Conservation (phyloP, 2,113 vertebrate genomes). For the Solea solea region DNA sequence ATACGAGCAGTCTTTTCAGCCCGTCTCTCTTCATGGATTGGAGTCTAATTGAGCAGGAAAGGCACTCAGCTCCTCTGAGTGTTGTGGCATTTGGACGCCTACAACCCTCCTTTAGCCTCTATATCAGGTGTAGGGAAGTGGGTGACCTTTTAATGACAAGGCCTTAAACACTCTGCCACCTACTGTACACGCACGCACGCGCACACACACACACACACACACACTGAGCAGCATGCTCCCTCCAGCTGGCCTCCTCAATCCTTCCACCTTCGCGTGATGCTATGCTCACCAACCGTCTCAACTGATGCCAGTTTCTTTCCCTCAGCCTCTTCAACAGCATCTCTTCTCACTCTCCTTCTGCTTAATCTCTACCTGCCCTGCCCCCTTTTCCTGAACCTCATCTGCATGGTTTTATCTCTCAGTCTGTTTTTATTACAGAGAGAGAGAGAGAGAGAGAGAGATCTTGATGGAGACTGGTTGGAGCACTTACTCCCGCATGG, state of each 20-base stretch:
- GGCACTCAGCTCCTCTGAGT: slow-evolving; percentile 40
- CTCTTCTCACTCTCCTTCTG: not conserved
- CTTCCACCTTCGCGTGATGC: slow-evolving; percentile 10
- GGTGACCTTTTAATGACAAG: slow-evolving; percentile 59
- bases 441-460: no score
- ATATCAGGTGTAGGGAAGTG: slow-evolving; percentile 32
- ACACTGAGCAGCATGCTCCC: not conserved
- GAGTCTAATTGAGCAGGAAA: slow-evolving; percentile 37
- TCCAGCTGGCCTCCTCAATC: not conserved
- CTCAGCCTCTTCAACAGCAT: not conserved
- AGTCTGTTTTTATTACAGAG: not conserved
- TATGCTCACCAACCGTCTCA: not conserved
- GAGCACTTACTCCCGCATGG: slow-evolving; percentile 44
- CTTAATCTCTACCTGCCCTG: not conserved
- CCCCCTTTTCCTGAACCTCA: not conserved
- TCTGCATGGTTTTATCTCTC: not conserved
- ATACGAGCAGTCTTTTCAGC: not conserved
- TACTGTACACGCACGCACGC: slow-evolving; percentile 7
- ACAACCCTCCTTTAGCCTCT: slow-evolving; percentile 32
- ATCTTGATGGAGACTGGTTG: not conserved
- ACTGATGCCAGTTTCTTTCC: not conserved
- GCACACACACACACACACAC: slow-evolving; percentile 1
- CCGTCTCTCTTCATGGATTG: not conserved
- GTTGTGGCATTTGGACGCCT: slow-evolving; percentile 59
- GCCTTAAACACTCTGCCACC: slow-evolving; percentile 28